These are phyloP conservation scores for Oenanthe oenanthe DNA, from an alignment of 2,113 vertebrate genomes.

Conservation along the genomic window DNA sequence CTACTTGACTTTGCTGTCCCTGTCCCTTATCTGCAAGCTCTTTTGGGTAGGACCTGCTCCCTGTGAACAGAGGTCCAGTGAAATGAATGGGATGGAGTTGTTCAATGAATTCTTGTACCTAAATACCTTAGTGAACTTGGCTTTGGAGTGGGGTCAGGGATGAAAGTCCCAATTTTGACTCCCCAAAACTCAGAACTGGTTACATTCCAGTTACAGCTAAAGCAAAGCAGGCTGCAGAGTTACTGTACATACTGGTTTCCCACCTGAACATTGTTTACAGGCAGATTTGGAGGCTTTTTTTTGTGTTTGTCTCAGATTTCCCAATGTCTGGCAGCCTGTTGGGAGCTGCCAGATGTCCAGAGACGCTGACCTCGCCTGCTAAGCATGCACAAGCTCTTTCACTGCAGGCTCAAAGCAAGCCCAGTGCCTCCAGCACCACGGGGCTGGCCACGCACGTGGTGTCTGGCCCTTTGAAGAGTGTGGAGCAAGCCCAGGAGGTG, in stretches of 20 bases:
- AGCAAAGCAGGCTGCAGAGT: neutral
- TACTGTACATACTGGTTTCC: neutral
- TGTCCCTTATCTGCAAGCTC: neutral
- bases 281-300: neutral
- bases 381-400: neutral
- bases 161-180: neutral
- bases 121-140: neutral
- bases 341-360: constrained; percentile 49
- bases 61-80: neutral
- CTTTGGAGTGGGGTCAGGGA: neutral
- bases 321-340: constrained; percentile 13
- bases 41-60: neutral
- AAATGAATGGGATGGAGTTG: neutral
- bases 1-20: neutral
- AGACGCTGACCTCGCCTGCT: neutral
- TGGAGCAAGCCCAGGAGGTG: neutral
- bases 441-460: neutral
- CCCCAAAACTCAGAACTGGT: neutral
- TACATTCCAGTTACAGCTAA: neutral
- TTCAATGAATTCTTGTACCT: neutral
- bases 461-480: neutral
- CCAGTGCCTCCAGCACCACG: neutral
- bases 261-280: neutral
- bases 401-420: neutral
- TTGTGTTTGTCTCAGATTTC: constrained; percentile 26